Percentiles rank a stretch among this genome's conserved stretches.
Conservation (phyloP, 1,140 invertebrate genomes). For the Drosophila nasuta region DNA sequence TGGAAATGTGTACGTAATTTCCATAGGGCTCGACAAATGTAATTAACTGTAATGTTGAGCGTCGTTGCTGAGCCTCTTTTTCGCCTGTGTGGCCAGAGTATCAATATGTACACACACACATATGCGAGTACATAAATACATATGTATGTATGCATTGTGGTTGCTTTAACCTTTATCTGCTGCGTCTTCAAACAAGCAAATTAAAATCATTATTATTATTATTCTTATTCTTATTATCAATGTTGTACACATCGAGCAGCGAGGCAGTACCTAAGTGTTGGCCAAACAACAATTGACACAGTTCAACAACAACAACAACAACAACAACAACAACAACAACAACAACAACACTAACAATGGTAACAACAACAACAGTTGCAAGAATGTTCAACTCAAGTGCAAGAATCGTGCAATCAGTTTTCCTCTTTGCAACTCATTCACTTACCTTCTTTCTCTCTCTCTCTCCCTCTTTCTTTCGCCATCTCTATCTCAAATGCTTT, state of each 20-base stretch:
- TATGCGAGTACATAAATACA: background rate
- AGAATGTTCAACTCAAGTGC: slow-evolving; percentile 13
- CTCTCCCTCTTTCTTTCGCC: background rate
- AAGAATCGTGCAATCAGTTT: slow-evolving; percentile 36
- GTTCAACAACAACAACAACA: slow-evolving; percentile 45
- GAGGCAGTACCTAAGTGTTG: slow-evolving; percentile 56
- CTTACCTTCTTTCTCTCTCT: background rate
- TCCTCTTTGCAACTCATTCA: slow-evolving; percentile 3
- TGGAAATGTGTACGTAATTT: slow-evolving; percentile 69
- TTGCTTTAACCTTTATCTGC: slow-evolving; percentile 35
- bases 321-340: slow-evolving; percentile 11
- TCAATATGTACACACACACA: slow-evolving; percentile 27
- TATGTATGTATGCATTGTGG: background rate
- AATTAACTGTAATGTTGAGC: slow-evolving; percentile 74
- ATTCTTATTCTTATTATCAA: slow-evolving; percentile 47
- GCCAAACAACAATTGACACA: slow-evolving; percentile 74
- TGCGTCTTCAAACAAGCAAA: slow-evolving; percentile 72
- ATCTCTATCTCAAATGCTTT: slow-evolving; percentile 1
- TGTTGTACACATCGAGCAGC: slow-evolving; percentile 17
- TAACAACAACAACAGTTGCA: slow-evolving; percentile 16
- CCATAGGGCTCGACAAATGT: slow-evolving; percentile 71
- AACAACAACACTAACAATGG: no score
- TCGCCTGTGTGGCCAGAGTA: slow-evolving; percentile 33
- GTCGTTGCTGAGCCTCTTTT: slow-evolving; percentile 8
- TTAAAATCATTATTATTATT: slow-evolving; percentile 74